Percentiles rank a stretch among this genome's conserved stretches.
Conservation (phyloP, 2,888 invertebrate genomes). For the Ophion obscuratus region DNA sequence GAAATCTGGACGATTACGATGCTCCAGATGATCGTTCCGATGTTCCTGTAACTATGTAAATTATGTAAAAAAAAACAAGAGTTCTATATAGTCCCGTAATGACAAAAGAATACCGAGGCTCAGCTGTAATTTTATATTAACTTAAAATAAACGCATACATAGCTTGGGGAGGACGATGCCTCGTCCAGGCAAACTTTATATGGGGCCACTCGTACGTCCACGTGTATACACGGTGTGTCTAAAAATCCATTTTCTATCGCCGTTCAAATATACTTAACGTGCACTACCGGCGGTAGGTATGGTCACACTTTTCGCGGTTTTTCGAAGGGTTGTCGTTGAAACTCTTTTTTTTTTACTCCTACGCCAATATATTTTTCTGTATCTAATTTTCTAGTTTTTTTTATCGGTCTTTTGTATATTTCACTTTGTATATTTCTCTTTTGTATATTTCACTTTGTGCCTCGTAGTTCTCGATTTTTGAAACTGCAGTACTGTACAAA, state of each 20-base stretch:
- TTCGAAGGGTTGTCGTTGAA: background rate
- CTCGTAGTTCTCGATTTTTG: too few relatives aligned
- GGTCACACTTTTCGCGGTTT: background rate
- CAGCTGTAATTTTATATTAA: slow-evolving; percentile 54
- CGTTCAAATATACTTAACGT: background rate
- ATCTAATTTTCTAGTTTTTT: background rate
- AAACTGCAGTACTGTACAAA: background rate
- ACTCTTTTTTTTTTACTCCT: background rate
- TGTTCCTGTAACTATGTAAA: slow-evolving; percentile 70
- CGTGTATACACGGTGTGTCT: slow-evolving; percentile 38
- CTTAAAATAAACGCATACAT: slow-evolving; percentile 16
- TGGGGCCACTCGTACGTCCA: slow-evolving; percentile 62
- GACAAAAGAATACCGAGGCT: slow-evolving; percentile 41
- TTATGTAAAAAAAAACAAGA: slow-evolving; percentile 64
- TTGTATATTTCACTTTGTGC: background rate
- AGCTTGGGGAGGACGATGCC: background rate
- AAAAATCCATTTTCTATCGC: slow-evolving; percentile 14
- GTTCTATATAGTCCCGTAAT: slow-evolving; percentile 7
- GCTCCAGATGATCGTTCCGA: slow-evolving; percentile 41
- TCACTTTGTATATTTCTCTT: background rate
- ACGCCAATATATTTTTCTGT: background rate
- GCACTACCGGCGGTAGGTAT: background rate
- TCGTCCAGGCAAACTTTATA: slow-evolving; percentile 56
- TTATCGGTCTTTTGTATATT: background rate
- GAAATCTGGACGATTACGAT: slow-evolving; percentile 21